Percentiles rank a stretch among this genome's conserved stretches.
Evolutionary conservation across 1,140 invertebrate genomes (phyloP).

Genomic region (Trigoniulus corallinus): DNA sequence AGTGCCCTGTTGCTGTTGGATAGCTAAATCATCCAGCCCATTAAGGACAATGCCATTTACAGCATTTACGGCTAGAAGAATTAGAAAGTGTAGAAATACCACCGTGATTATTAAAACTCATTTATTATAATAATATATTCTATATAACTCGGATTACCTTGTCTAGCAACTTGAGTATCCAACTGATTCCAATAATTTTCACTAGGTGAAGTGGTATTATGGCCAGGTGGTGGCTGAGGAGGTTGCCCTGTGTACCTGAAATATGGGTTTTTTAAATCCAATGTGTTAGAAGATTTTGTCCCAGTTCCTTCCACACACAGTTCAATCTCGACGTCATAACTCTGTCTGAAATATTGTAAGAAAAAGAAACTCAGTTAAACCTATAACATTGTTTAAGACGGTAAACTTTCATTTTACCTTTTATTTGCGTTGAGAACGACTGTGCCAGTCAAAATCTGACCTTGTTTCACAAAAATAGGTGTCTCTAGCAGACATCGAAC

Average conservation of each 20-base stretch:
- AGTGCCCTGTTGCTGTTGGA: conserved; percentile 28
- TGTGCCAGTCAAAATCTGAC: conserved; percentile 73
- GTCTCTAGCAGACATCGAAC: conserved; percentile 87
- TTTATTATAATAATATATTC: neutral
- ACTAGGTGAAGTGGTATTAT: conserved; percentile 72
- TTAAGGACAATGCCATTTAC: conserved; percentile 64
- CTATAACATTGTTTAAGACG: conserved; percentile 5
- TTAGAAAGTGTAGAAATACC: neutral
- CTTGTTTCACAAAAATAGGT: conserved; percentile 87
- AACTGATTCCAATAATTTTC: conserved; percentile 77
- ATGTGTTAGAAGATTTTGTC: conserved; percentile 60
- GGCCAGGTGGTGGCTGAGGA: conserved; percentile 71
- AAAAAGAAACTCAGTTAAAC: neutral
- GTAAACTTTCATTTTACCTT: conserved; percentile 48
- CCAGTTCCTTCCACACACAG: conserved; percentile 74
- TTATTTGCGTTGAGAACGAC: conserved; percentile 84
- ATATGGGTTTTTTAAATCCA: conserved; percentile 98
- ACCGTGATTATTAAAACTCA: neutral
- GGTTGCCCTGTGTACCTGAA: conserved; percentile 80
- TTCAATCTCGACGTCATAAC: conserved; percentile 97
- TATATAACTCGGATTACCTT: conserved; percentile 22
- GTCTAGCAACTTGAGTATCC: conserved; percentile 50
- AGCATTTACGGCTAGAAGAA: conserved; percentile 45
- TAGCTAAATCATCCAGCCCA: conserved; percentile 51
- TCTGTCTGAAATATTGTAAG: conserved; percentile 44